phyloP scores from a whole-genome alignment of 2,797 vertebrate genomes.

The Nyctibius grandis region DNA sequence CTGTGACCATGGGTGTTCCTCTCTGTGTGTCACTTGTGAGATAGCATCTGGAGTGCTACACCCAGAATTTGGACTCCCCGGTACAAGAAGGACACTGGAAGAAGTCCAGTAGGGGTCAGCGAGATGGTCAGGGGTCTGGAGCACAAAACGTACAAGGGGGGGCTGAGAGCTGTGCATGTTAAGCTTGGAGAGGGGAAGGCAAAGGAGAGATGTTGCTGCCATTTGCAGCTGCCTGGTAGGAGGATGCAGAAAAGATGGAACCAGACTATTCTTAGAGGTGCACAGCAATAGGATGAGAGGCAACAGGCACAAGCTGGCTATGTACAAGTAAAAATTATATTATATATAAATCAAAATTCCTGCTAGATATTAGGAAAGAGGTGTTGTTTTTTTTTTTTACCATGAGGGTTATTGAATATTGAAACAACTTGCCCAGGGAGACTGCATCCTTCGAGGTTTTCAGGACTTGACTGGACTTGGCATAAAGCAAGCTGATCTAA shows the following conservation, averaged over 20 bases:
- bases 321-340: neutral
- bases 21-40: neutral
- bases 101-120: neutral
- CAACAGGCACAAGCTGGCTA: neutral
- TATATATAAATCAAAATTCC: neutral
- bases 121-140: neutral
- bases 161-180: neutral
- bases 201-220: fast-evolving
- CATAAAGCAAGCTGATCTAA: neutral
- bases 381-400: neutral
- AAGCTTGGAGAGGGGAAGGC: neutral
- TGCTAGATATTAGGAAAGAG: neutral
- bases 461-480: neutral
- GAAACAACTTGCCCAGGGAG: neutral
- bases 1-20: neutral
- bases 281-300: neutral
- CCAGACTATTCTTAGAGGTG: neutral
- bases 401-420: neutral
- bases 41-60: neutral
- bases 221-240: neutral
- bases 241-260: neutral
- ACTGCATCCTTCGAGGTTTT: neutral
- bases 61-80: neutral
- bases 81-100: neutral
- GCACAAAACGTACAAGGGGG: neutral